Evolutionary conservation across 2,797 vertebrate species (phyloP).

Genomic region (Rhadinocentrus ornatus): DNA sequence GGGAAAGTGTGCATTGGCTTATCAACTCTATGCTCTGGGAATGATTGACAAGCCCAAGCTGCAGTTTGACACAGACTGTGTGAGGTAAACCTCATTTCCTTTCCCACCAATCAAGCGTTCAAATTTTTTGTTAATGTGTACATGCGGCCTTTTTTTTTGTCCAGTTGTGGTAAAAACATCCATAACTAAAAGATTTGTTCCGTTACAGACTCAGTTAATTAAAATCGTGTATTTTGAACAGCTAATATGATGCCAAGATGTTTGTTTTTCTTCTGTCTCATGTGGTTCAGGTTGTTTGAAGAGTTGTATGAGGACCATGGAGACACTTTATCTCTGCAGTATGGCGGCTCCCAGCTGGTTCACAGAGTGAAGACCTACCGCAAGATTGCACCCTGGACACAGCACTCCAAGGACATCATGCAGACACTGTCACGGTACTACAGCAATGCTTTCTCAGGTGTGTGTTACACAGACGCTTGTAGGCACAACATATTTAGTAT

Average conservation of each 20-base stretch:
- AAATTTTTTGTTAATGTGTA: not conserved
- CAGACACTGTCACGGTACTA: slow-evolving; percentile 97
- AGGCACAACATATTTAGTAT: not conserved
- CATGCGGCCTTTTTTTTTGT: not conserved
- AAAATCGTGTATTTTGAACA: no score
- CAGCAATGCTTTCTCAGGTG: slow-evolving; percentile 98
- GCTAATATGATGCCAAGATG: not conserved
- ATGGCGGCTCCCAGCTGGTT: slow-evolving; percentile 97
- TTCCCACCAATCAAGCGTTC: not conserved
- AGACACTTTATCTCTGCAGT: slow-evolving; percentile 95
- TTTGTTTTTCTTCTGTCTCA: not conserved
- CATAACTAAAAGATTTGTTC: no score
- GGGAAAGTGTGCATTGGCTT: slow-evolving; percentile 96
- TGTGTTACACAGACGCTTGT: slow-evolving; percentile 1
- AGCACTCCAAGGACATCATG: slow-evolving; percentile 99
- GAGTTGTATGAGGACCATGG: slow-evolving; percentile 98
- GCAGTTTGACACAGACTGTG: slow-evolving; percentile 96
- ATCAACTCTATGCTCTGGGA: slow-evolving; percentile 94
- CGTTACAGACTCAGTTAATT: no score
- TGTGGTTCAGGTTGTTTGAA: slow-evolving; percentile 90
- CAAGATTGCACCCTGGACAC: slow-evolving; percentile 98
- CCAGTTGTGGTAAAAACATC: not conserved
- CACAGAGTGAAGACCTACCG: slow-evolving; percentile 98
- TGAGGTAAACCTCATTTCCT: slow-evolving; percentile 84
- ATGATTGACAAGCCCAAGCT: slow-evolving; percentile 96